Conservation (phyloP, 2,113 vertebrate genomes). For the Ailuropoda melanoleuca region DNA sequence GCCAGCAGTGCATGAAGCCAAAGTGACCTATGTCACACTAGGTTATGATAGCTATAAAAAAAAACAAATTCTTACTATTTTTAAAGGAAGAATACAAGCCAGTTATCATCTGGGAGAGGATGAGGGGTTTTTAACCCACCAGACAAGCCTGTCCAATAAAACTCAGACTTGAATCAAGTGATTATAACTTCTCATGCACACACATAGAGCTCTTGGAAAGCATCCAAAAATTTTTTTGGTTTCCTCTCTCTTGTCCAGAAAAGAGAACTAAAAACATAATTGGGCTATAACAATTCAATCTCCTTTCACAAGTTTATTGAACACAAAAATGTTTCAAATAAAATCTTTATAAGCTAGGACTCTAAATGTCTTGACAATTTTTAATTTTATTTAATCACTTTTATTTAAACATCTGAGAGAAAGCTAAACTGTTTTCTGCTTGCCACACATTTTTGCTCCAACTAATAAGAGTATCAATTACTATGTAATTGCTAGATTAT, state of each 20-base stretch:
- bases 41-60: conserved; percentile 60
- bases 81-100: conserved; percentile 67
- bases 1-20: conserved; percentile 58
- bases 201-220: conserved; percentile 76
- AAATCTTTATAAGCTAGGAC: conserved; percentile 57
- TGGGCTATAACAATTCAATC: conserved; percentile 39
- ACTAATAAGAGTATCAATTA: background rate
- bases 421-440: conserved; percentile 6
- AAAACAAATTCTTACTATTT: conserved; percentile 71
- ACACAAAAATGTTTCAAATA: conserved; percentile 28
- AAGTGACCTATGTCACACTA: conserved; percentile 57
- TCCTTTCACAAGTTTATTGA: conserved; percentile 38
- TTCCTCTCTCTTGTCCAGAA: conserved; percentile 33
- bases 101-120: conserved; percentile 71
- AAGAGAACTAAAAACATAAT: conserved; percentile 57
- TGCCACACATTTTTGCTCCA: conserved; percentile 22
- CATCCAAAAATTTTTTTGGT: conserved; percentile 68
- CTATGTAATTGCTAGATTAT: background rate
- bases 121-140: conserved; percentile 71
- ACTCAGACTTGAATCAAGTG: conserved; percentile 72
- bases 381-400: conserved; percentile 41
- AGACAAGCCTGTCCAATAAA: conserved; percentile 82
- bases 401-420: conserved; percentile 46
- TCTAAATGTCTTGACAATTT: conserved; percentile 44
- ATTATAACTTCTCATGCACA: conserved; percentile 79